Percentiles rank a stretch among this genome's conserved stretches.
Evolutionary conservation across 1,140 invertebrate species (phyloP).

Genomic region (Zaprionus gabonicus): DNA sequence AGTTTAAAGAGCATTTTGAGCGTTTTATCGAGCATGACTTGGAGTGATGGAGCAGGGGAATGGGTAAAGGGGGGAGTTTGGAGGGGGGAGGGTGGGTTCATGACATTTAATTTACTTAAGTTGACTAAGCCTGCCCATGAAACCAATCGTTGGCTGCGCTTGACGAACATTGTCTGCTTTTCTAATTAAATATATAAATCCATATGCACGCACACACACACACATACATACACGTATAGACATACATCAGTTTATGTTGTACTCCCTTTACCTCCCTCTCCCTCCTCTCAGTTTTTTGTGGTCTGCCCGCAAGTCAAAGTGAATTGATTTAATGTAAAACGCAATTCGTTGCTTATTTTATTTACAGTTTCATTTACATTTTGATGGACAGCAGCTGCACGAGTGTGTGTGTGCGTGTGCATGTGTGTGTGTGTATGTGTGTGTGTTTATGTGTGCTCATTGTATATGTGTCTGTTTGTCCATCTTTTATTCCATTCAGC

Average conservation of each 20-base stretch:
- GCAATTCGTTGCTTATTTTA: conserved; percentile 57
- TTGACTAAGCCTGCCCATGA: conserved; percentile 58
- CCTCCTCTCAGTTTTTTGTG: conserved; percentile 33
- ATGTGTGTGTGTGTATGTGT: background rate
- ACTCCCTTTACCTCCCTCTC: background rate
- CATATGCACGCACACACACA: conserved; percentile 14
- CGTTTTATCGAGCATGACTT: conserved; percentile 16
- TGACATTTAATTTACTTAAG: conserved; percentile 76
- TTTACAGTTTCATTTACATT: conserved; percentile 38
- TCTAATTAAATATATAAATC: conserved; percentile 62
- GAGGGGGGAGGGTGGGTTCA: conserved; percentile 14
- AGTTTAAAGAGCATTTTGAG: conserved; percentile 62
- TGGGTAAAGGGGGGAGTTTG: background rate
- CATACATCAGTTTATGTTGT: background rate
- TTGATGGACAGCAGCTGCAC: conserved; percentile 55
- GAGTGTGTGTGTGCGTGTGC: background rate
- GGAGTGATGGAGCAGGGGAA: background rate
- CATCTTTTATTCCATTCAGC: conserved; percentile 38
- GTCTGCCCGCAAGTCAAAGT: conserved; percentile 51
- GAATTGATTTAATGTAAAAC: conserved; percentile 74
- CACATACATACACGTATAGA: background rate
- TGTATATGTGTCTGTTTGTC: background rate
- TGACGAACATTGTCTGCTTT: conserved; percentile 49
- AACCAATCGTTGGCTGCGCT: conserved; percentile 49
- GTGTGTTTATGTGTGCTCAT: background rate